phyloP scores from a whole-genome alignment of 2,888 invertebrate species.

The Anoplius nigerrimus region DNA sequence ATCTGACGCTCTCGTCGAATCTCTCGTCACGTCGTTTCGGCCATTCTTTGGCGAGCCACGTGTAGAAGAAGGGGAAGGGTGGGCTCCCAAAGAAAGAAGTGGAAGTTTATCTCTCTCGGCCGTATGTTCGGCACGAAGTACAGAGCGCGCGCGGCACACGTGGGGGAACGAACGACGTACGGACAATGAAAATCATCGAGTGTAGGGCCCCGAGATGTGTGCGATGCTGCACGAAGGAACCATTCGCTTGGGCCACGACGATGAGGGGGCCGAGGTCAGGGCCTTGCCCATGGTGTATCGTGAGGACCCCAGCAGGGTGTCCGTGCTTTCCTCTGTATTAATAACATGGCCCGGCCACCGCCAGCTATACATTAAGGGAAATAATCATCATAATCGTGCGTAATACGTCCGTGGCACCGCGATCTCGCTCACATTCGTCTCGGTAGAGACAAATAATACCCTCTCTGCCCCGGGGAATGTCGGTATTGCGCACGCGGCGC shows the following conservation, averaged over 20 bases:
- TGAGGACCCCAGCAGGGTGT: constrained; percentile 66
- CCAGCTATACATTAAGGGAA: constrained; percentile 59
- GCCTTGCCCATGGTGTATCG: constrained; percentile 62
- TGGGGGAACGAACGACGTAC: constrained; percentile 8
- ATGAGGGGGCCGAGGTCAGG: constrained; percentile 57
- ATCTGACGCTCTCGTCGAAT: neutral
- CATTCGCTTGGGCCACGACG: constrained; percentile 42
- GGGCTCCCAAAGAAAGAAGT: too few relatives aligned
- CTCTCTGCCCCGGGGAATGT: constrained; percentile 13
- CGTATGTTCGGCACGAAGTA: too few relatives aligned
- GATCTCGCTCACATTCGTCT: constrained; percentile 46
- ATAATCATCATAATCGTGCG: constrained; percentile 65
- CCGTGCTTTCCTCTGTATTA: constrained; percentile 63
- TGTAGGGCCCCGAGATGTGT: constrained; percentile 30
- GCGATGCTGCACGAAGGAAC: constrained; percentile 41
- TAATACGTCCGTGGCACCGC: constrained; percentile 56
- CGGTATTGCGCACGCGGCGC: too few relatives aligned
- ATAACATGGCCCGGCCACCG: constrained; percentile 58
- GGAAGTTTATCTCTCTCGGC: too few relatives aligned
- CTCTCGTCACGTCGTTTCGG: too few relatives aligned
- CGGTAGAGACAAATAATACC: constrained; percentile 33
- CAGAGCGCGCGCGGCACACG: neutral
- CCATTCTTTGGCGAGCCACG: too few relatives aligned
- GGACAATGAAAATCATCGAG: constrained; percentile 25
- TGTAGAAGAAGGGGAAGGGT: too few relatives aligned